Conservation (phyloP, 1,140 invertebrate genomes). For the Solenopsis invicta region DNA sequence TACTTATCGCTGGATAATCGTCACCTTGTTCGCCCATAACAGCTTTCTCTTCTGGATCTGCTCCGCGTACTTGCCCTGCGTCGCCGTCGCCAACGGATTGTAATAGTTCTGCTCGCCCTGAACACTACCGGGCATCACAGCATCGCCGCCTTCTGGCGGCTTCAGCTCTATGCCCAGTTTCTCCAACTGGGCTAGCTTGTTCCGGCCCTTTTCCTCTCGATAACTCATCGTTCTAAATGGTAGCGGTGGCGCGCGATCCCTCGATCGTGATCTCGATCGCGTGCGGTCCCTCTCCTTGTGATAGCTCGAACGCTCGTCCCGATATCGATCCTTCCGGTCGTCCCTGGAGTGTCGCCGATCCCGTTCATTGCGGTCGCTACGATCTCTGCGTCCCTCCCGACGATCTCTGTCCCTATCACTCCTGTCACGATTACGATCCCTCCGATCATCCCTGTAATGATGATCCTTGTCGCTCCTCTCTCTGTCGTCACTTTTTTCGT, state of each 20-base stretch:
- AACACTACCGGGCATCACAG: constrained; percentile 50
- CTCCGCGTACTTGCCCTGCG: constrained; percentile 94
- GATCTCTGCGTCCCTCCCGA: constrained; percentile 63
- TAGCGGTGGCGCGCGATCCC: constrained; percentile 76
- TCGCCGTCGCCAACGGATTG: constrained; percentile 93
- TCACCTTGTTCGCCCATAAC: constrained; percentile 93
- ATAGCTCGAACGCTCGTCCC: constrained; percentile 77
- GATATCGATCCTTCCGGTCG: constrained; percentile 78
- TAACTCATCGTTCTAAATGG: constrained; percentile 81
- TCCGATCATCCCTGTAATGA: constrained; percentile 77
- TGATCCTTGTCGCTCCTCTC: constrained; percentile 79
- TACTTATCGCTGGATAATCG: constrained; percentile 20
- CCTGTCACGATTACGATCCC: constrained; percentile 80
- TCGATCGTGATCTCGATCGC: constrained; percentile 80
- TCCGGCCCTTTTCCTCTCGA: constrained; percentile 84
- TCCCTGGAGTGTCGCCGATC: constrained; percentile 76
- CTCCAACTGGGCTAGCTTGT: constrained; percentile 86
- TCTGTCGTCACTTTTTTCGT: constrained; percentile 80
- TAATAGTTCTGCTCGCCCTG: constrained; percentile 91
- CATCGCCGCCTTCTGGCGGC: constrained; percentile 77
- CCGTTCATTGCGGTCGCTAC: constrained; percentile 70
- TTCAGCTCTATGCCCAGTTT: constrained; percentile 86
- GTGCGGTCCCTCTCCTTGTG: constrained; percentile 79
- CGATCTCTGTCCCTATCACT: constrained; percentile 76
- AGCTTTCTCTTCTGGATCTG: constrained; percentile 96